Evolutionary conservation across 2,888 invertebrate species (phyloP), one percentile per base, ranked within the genome.

Genomic region (Apotomis turbidana): DNA sequence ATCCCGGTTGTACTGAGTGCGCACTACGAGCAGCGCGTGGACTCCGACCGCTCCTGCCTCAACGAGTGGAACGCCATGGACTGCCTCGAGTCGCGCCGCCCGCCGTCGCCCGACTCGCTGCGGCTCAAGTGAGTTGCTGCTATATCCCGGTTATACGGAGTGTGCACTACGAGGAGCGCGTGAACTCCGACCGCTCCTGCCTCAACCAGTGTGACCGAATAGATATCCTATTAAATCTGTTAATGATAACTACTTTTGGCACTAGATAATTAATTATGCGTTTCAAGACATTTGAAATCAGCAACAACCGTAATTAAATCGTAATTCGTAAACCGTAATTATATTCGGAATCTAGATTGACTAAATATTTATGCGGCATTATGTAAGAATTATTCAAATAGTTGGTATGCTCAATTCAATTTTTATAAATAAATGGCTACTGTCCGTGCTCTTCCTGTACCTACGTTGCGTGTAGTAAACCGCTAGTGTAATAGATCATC

Each of bases 11-110:
- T 15, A 15, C 15, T 15, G 15, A 15, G 98, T 81, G 95, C 95
- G 74, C 97, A 97, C 95, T 99, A 99, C 95, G 97, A 97, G 93
- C 94, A 95, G 83, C 95, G 96, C 83, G 96, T 99, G 86, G 95
- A 96, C 91, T 98, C 98, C 67, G 98, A 98, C 89, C 96, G 97
- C 84, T 97, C 97, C 84, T 98, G 98, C 93, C 96, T 99, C 90
- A 98, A 98, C 94, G 99, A 99, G 94, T 99, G 99, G 99, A 97
- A 98, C 93, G 97, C 97, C 82, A 98, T 98, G 97, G 98, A 98
- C 93, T 96, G 96, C 90, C 94, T 98, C 85, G 98, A 98, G 94
- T 98, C 98, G 76, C 95, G 97, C 81, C 95, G 98, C 83, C 98
- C 98, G 78, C 97, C 97, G 67, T 98, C 98, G 75, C 98, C 98